Evolutionary conservation across 2,888 invertebrate species (phyloP).

Genomic region (Drosophila basisetae): DNA sequence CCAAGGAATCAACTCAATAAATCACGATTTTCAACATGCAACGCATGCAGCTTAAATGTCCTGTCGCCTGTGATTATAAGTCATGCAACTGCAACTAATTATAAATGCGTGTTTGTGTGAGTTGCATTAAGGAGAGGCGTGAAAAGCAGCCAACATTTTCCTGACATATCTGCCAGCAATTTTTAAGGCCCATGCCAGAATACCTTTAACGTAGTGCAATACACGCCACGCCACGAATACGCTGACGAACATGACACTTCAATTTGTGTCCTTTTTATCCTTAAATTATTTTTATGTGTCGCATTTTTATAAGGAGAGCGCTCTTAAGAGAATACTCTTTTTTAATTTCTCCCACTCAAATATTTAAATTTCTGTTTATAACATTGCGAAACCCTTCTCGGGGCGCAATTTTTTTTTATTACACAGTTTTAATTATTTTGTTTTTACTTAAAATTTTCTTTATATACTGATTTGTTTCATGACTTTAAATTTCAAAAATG

Average conservation of each 20-base stretch:
- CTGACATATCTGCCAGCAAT: constrained; percentile 17
- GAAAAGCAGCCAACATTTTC: constrained; percentile 15
- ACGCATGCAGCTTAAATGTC: constrained; percentile 51
- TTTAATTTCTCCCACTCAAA: neutral
- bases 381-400: too few relatives aligned
- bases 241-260: neutral
- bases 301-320: too few relatives aligned
- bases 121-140: neutral
- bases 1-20: constrained; percentile 54
- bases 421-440: neutral
- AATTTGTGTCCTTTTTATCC: neutral
- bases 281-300: neutral
- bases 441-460: neutral
- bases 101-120: neutral
- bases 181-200: neutral
- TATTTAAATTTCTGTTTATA: neutral
- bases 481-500: neutral
- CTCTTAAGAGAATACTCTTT: neutral
- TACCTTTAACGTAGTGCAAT: neutral
- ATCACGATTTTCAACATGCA: constrained; percentile 65
- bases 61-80: constrained; percentile 46
- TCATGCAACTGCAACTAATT: constrained; percentile 12
- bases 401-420: neutral
- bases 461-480: neutral
- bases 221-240: neutral